A percentile compares a stretch with the other conserved stretches of the same genome.
Evolutionary conservation across 2,113 vertebrate genomes (phyloP).

Genomic region (Amia ocellicauda): DNA sequence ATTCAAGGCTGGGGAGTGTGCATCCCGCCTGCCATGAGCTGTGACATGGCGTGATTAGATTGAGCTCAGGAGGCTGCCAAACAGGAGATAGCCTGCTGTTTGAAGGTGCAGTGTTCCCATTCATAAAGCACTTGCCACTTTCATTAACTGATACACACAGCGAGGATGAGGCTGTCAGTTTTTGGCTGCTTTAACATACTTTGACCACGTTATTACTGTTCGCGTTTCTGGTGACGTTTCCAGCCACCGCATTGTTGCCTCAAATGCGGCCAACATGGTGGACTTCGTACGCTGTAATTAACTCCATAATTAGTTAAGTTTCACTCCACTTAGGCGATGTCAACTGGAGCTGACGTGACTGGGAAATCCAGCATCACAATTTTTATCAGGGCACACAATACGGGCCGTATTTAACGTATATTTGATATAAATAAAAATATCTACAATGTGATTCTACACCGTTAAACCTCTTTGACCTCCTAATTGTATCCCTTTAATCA

Average conservation of each 20-base stretch:
- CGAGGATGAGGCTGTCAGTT: slow-evolving; percentile 5
- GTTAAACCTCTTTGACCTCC: background rate
- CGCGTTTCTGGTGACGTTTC: background rate
- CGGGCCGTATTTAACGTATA: too few relatives aligned
- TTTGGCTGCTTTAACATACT: background rate
- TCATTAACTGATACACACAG: background rate
- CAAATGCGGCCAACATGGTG: background rate
- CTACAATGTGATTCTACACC: background rate
- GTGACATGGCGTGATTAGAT: slow-evolving; percentile 70
- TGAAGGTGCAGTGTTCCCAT: slow-evolving; percentile 13
- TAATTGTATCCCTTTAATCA: background rate
- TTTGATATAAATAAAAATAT: background rate
- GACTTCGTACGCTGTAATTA: background rate
- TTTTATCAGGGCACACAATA: background rate
- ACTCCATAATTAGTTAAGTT: background rate
- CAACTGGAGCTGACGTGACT: too few relatives aligned
- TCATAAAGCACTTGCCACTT: slow-evolving; percentile 14
- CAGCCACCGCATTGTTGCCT: background rate
- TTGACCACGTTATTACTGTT: background rate
- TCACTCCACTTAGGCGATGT: background rate
- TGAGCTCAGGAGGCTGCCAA: slow-evolving; percentile 63
- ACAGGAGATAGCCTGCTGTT: slow-evolving; percentile 40
- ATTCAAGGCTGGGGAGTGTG: slow-evolving; percentile 58
- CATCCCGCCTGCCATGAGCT: slow-evolving; percentile 58
- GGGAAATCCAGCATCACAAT: too few relatives aligned